phyloP scores from a whole-genome alignment of 2,888 invertebrate species.

The Eubasilissa splendida region DNA sequence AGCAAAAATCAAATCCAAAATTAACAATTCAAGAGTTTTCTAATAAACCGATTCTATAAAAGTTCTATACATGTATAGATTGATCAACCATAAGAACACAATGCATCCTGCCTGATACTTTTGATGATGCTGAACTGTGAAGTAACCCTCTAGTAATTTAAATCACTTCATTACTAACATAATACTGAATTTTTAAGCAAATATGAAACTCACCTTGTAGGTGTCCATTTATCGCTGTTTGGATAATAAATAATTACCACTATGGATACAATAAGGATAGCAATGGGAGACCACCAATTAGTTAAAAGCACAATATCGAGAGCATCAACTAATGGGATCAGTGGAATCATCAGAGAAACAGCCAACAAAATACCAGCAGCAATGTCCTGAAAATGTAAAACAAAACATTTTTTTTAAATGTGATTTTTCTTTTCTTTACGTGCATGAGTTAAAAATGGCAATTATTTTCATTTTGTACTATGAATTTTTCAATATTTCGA shows the following conservation, averaged over 20 bases:
- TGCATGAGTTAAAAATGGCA: too few relatives aligned
- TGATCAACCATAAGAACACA: too few relatives aligned
- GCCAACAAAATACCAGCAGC: slow-evolving; percentile 84
- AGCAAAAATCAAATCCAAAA: too few relatives aligned
- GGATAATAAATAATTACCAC: slow-evolving; percentile 85
- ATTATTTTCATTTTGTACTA: too few relatives aligned
- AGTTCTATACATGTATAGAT: too few relatives aligned
- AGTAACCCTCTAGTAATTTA: background rate
- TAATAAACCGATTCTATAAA: too few relatives aligned
- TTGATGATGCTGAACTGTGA: background rate
- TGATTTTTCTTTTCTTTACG: too few relatives aligned
- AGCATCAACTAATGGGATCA: slow-evolving; percentile 83
- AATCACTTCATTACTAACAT: background rate
- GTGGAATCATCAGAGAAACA: slow-evolving; percentile 77
- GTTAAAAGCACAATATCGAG: slow-evolving; percentile 83
- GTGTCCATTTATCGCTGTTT: slow-evolving; percentile 89
- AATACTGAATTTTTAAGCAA: slow-evolving; percentile 16
- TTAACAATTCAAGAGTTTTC: too few relatives aligned
- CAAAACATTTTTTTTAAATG: too few relatives aligned
- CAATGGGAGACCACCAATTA: slow-evolving; percentile 75
- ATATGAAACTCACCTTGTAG: slow-evolving; percentile 78
- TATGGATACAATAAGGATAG: slow-evolving; percentile 77
- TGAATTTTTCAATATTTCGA: too few relatives aligned
- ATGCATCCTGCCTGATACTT: too few relatives aligned
- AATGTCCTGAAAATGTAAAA: slow-evolving; percentile 78